Base-by-base conservation (phyloP, 2,888 invertebrate genomes). In the Campoplex nolae region DNA sequence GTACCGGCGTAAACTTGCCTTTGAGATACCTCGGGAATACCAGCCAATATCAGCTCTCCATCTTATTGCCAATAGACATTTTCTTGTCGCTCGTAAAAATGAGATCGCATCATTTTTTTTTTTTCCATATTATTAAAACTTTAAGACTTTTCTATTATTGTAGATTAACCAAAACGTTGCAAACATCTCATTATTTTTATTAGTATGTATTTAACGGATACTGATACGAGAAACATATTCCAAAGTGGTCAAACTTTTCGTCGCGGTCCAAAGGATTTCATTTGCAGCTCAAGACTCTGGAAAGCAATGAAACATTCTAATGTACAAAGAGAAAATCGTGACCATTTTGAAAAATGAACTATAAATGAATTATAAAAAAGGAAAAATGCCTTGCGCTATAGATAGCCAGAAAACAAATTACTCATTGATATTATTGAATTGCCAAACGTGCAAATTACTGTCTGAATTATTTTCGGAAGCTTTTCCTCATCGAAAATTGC, bases 1-100 rank as follows among this genome's bases (percentile, higher is more conserved):
- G 67, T 56, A 76, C 76, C 45, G 9, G 48, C 76, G 54, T 65
- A 67, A 81, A 77, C 54, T 77, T 73, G 45, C 67, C 42, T 28
- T 11, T 18, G 45, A 54, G n/a, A 83, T 51, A 38, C 71, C 48
- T 38, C n/a, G 9, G 32, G 62, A 62, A 58, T 62, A 75, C 62
- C 18, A 23, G 68, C 11, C 42, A 68, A 45, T 28, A 8, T 42
- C 45, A 11, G 13, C 45, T 45, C 45, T 28, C 16, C 28, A 9
- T 45, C 23, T 7, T 23, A 70, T 45, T 45, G 45, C 23, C 42
- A 70, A 16, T 23, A 28, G 28, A 45, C 70, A 3, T 70, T 70
- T 70, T 45, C 11, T 45, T 70, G 8, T 45, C 32, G 16, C 65
- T 42, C 38, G 42, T 68, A 11, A 68, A 68, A 68, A 42, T 11